Base-by-base conservation (phyloP, 1,140 invertebrate species). In the Branchinecta lindahli region DNA sequence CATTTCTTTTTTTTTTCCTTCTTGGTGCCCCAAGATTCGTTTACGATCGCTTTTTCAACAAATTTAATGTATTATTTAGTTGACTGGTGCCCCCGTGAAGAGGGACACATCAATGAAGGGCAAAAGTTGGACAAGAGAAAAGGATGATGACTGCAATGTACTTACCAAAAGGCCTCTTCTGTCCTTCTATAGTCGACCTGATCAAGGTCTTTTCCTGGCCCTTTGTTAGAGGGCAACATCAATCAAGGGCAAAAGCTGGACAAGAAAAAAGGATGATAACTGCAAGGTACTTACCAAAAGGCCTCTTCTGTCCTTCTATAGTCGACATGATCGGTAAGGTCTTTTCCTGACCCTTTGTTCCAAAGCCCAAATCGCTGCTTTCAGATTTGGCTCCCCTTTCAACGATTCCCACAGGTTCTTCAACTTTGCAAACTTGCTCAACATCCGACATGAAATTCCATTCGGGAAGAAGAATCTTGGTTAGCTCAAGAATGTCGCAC, bases 141-240 rank as follows among this genome's bases (percentile, higher is more conserved):
- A 33, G 5, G 5, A 5, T 33, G 1, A 33, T 3, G 5, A 33
- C 33, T 33, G 33, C 33, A 33, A 33, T 1, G 33, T 33, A 78
- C 77, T 80, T 77, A 86, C 84, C 82, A 73, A 85, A 85, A 8
- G 84, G 84, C 75, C 82, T 82, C 74, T 84, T 85, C 8, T 61
- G 52, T 12, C 12, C 52, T 15, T 61, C 52, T 20, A 61, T 61
- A 15, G 2, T 15, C 21, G 44, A 67, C 44, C 2, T 12, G 33
- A 67, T 21, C 7, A 12, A 9, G 46, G 15, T n/a, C 12, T 33
- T 70, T 45, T 71, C 47, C 33, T 21, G 10, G 18, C 46, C 18
- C 18, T 21, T 71, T n/a, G 67, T 18, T 15, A n/a, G n/a, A n/a
- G n/a, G n/a, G n/a, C n/a, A n/a, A n/a, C n/a, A n/a, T n/a, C n/a